Evolutionary conservation across 2,888 invertebrate genomes (phyloP).

Genomic region (Camponotus fellah): DNA sequence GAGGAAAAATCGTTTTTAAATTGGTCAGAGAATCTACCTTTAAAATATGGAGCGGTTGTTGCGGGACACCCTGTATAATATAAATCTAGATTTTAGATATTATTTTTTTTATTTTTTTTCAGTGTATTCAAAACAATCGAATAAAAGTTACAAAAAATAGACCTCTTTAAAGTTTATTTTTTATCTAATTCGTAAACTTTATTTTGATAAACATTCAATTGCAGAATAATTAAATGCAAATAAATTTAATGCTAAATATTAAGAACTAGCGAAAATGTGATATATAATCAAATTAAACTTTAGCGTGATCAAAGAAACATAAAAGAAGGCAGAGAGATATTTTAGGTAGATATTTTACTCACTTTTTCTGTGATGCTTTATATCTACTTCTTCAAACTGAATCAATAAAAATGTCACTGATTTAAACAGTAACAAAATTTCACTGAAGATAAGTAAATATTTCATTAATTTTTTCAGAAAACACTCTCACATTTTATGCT

Average conservation of each 20-base stretch:
- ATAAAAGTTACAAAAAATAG: not conserved
- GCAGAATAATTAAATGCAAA: not conserved
- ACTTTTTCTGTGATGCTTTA: not conserved
- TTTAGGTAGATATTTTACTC: too few relatives aligned
- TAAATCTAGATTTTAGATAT: not conserved
- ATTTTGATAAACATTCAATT: not conserved
- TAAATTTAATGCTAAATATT: not conserved
- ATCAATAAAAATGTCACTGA: not conserved
- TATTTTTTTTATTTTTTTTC: conserved; percentile 2
- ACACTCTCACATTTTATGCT: not conserved
- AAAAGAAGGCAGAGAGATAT: not conserved
- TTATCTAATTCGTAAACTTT: not conserved
- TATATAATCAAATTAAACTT: conserved; percentile 5
- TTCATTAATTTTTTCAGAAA: not conserved
- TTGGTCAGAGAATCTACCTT: too few relatives aligned
- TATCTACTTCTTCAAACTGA: not conserved
- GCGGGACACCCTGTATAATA: too few relatives aligned
- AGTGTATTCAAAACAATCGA: not conserved
- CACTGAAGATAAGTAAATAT: not conserved
- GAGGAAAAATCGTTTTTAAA: too few relatives aligned
- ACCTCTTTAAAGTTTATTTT: not conserved
- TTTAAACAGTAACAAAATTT: not conserved
- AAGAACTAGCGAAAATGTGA: not conserved
- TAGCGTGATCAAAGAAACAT: not conserved
- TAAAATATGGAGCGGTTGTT: too few relatives aligned